phyloP scores from a whole-genome alignment of 2,113 vertebrate genomes.

The Gymnobelideus leadbeateri region DNA sequence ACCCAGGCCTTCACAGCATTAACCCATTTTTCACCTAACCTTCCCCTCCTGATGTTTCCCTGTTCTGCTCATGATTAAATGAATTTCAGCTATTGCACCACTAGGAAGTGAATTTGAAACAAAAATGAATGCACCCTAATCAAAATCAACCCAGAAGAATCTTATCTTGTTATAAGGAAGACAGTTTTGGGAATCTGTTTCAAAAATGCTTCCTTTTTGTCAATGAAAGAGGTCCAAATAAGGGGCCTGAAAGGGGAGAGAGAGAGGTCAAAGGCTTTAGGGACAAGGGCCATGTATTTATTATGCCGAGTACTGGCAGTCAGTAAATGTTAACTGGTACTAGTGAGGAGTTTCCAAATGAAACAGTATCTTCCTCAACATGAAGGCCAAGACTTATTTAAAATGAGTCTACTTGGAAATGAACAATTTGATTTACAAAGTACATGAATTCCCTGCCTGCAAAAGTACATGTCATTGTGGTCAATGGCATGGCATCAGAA shows the following conservation, averaged over 20 bases:
- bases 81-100: slow-evolving; percentile 40
- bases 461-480: slow-evolving; percentile 10
- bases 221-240: not conserved
- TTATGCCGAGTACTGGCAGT: not conserved
- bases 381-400: slow-evolving; percentile 12
- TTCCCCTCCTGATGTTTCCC: slow-evolving; percentile 15
- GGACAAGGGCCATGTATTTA: not conserved
- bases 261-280: slow-evolving; percentile 8
- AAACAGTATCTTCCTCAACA: slow-evolving; percentile 37
- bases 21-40: slow-evolving; percentile 58
- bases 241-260: slow-evolving; percentile 22
- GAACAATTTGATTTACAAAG: slow-evolving; percentile 10
- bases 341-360: slow-evolving; percentile 40
- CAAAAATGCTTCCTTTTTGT: slow-evolving; percentile 34
- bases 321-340: slow-evolving; percentile 21
- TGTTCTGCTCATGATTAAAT: slow-evolving; percentile 19
- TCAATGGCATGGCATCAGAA: not conserved
- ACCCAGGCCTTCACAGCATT: slow-evolving; percentile 72
- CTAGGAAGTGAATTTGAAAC: slow-evolving; percentile 18
- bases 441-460: slow-evolving; percentile 34
- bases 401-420: slow-evolving; percentile 5
- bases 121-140: slow-evolving; percentile 17
- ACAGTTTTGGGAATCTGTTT: slow-evolving; percentile 30
- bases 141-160: not conserved
- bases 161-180: not conserved